These are phyloP conservation scores for Picus viridis DNA, from an alignment of 2,797 vertebrate species.

Conservation along the genomic window DNA sequence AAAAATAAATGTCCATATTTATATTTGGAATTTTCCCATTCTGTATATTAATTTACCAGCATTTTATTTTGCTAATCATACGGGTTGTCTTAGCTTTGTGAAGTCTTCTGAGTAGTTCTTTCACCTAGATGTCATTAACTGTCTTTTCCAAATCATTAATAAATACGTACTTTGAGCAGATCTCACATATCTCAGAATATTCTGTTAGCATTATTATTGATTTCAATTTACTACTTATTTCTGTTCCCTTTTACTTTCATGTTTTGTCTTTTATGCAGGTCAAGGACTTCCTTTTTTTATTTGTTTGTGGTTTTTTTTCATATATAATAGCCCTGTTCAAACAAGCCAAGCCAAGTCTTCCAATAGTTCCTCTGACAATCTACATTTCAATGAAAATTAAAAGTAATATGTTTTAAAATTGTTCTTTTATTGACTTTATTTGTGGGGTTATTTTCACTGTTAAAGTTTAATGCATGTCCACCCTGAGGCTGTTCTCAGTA, in stretches of 20 bases:
- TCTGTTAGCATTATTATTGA: not conserved
- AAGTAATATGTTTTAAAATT: not conserved
- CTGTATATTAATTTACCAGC: not conserved
- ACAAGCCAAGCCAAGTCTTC: not conserved
- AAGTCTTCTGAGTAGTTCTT: not conserved
- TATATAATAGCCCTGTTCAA: not conserved
- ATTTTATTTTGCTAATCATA: not conserved
- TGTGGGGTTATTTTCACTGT: not conserved
- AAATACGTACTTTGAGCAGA: not conserved
- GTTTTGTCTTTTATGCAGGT: not conserved
- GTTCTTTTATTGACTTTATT: not conserved
- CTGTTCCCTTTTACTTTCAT: not conserved
- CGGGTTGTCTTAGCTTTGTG: not conserved
- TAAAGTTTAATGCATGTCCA: not conserved
- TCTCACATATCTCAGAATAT: not conserved
- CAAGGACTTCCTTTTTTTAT: not conserved
- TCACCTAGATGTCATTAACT: not conserved
- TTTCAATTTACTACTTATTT: not conserved
- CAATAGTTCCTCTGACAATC: not conserved
- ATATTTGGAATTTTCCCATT: not conserved
- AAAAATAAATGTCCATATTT: not conserved
- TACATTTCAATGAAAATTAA: not conserved
- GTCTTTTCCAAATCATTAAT: not conserved
- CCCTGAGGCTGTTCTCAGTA: not conserved
- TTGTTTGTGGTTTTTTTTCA: not conserved